Evolutionary conservation across 2,888 invertebrate species (phyloP).

Genomic region (Eilema depressum): DNA sequence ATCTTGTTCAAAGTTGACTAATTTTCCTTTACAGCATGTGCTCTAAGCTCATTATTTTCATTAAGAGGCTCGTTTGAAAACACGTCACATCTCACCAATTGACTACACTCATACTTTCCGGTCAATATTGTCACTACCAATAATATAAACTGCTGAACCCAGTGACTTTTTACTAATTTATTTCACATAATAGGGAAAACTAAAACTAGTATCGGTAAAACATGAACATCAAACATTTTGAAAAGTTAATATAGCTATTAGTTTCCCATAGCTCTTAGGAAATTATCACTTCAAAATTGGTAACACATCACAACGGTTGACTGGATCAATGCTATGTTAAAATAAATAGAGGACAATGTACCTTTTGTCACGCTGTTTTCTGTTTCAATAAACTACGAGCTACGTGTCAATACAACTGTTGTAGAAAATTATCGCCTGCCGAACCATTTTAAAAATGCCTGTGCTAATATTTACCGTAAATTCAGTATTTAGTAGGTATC

Average conservation of each 20-base stretch:
- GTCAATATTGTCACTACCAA: too few species aligned
- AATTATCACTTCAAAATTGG: conserved; percentile 17
- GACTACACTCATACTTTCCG: too few species aligned
- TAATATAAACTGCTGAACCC: too few species aligned
- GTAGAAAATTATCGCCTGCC: conserved; percentile 53
- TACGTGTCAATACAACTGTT: conserved; percentile 25
- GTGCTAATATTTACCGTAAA: conserved; percentile 56
- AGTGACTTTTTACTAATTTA: too few species aligned
- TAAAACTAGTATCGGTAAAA: not conserved
- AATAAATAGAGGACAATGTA: conserved; percentile 26
- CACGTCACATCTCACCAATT: too few species aligned
- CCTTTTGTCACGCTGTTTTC: conserved; percentile 36
- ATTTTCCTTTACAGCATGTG: too few species aligned
- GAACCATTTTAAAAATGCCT: conserved; percentile 47
- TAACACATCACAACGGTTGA: conserved; percentile 26
- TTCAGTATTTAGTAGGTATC: conserved; percentile 47
- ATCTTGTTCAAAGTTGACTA: too few species aligned
- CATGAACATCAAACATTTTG: not conserved
- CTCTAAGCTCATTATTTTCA: too few species aligned
- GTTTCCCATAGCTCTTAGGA: not conserved
- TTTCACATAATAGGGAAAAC: too few species aligned
- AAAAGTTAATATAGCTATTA: not conserved
- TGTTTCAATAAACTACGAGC: conserved; percentile 22
- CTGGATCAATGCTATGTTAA: conserved; percentile 28
- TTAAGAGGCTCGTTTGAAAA: too few species aligned